Base-by-base conservation (phyloP, 2,888 invertebrate species). In the Nysson spinosus region DNA sequence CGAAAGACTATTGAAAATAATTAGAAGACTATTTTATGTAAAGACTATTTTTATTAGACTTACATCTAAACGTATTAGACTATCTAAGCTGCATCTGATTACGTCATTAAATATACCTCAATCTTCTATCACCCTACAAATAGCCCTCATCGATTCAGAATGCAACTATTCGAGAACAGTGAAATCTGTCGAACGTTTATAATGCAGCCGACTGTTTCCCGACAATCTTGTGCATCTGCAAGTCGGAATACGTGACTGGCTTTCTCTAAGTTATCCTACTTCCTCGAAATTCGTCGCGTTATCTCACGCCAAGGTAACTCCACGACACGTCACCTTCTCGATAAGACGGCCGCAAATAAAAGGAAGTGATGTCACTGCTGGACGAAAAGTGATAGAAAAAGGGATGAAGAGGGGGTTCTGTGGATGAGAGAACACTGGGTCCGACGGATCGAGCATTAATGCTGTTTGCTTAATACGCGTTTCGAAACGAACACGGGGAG, bases 381-480 rank as follows among this genome's bases (percentile, higher is more conserved):
- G 7, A 19, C 4, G 16, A 16, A 43, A 16, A 37, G 39, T 28
- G 44, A 30, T 30, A 26, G 1, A 35, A 37, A 46, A 43, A 56
- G 44, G 35, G 5, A 16, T 17, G 24, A 47, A 54, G 35, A 32
- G 32, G 7, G 9, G 20, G 42, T 16, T n/a, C 5, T 12, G 16
- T 12, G 24, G 19, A 4, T 6, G 11, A 16, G 44, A 30, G 40
- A 24, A 24, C n/a, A 49, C 26, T 11, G 16, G 50, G 16, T 16
- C 0, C 19, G 42, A 55, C 39, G 58, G 69, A 79, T 80, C 72
- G 72, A 65, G 68, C 72, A 73, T 78, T 80, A 80, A 81, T 73
- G 68, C 66, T 82, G 80, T 81, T 81, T 79, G 75, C 72, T 81
- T 74, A 77, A 77, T 74, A 58, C 55, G 54, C 58, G 49, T 43